Evolutionary conservation across 2,797 vertebrate species (phyloP), one percentile per base, ranked within the genome.

Genomic region (Eulemur mongoz): DNA sequence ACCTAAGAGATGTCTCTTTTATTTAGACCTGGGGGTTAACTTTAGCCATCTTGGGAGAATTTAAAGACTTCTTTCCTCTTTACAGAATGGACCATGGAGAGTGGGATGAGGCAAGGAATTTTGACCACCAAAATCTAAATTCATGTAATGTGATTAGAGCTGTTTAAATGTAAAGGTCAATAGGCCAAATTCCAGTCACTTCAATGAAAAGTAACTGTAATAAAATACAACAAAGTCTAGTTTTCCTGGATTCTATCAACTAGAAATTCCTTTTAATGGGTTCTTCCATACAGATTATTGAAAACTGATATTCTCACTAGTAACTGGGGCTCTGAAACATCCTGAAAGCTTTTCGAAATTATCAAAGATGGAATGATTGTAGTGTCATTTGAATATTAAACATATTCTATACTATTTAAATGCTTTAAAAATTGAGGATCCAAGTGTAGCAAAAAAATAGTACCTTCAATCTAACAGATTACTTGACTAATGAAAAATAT

Each of bases 1-100:
- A 94, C 75, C 69, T 90, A 88, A 85, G 73, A 92, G 67, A 89
- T 79, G 18, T 90, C 67, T 95, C 78, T 97, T 96, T 96, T 72
- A 94, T 91, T 96, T 67, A 96, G 89, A 89, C 27, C 27, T 80
- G 76, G 45, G 43, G 22, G 38, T 97, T 75, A 96, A 91, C 23
- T 76, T 96, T 89, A 92, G 27, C 83, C 20, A 85, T 94, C 85
- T 65, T 65, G 20, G 52, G n/a, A 91, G 65, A 93, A 94, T 92
- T 95, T 78, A 93, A 96, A 91, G n/a, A 84, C 40, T 91, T 61
- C 67, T 91, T n/a, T 30, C 14, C 59, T 96, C 40, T 91, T 83
- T 92, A 80, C 7, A 93, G 69, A 89, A 87, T 88, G n/a, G 70
- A 89, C 70, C 72, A 12, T 86, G 45, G 63, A 52, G n/a, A 93